Evolutionary conservation across 2,888 invertebrate species (phyloP), one percentile per base, ranked within the genome.

Genomic region (Caenorhabditis sulstoni): DNA sequence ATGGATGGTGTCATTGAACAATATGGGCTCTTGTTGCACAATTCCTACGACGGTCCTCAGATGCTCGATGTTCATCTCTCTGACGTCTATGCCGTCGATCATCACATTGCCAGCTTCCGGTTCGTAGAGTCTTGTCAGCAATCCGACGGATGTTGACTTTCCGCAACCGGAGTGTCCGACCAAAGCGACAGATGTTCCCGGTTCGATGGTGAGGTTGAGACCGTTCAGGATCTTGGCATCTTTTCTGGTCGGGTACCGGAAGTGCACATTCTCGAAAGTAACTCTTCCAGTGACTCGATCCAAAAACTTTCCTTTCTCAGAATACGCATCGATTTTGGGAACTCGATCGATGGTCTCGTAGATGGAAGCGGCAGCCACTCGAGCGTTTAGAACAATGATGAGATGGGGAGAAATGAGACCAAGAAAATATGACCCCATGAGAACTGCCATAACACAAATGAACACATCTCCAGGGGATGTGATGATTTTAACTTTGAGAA

Each of bases 91-190:
- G 9, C 76, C 82, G 41, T 84, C 84, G 50, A 84, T 76, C 41
- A 70, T 58, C n/a, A 93, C 93, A 47, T 92, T 89, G 16, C 95
- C 95, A 2, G 90, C 91, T 16, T 92, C 91, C 0, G 94, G 94
- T 89, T 95, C 95, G 90, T 96, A 89, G 7, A 88, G 74, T 41
- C 88, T 70, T 90, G 95, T 94, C 0, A 96, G 91, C 35, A 96
- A 92, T 87, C 95, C 94, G 68, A 96, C 94, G 49, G 94, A 94
- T 0, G 96, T 96, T 0, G 85, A 85, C 57, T 89, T 89, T 52
- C 89, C 89, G 53, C 95, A 95, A 0, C 96, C 96, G 81, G 79
- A 81, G 44, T 93, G 93, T 91, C 75, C 96, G 9, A 92, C 92
- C 41, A 90, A 66, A 7, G 91, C 90, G 12, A 91, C 85, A 0